Evolutionary conservation across 1,140 invertebrate genomes (phyloP).

Genomic region (Anoplolepis gracilipes): DNA sequence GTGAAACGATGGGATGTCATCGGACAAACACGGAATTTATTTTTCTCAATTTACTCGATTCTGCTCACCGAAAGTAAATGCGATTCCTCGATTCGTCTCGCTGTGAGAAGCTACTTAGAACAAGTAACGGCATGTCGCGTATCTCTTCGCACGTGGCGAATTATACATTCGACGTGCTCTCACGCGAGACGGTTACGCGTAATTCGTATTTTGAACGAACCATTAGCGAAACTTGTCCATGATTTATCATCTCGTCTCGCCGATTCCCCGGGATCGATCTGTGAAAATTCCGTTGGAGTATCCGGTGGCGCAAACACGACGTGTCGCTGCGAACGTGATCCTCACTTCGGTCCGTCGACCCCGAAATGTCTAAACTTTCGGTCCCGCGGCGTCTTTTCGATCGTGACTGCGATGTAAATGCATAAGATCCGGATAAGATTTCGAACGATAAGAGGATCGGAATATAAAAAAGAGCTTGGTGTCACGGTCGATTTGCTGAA

Average conservation of each 20-base stretch:
- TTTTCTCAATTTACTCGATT: background rate
- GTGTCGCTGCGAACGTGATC: conserved; percentile 59
- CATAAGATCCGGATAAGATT: conserved; percentile 53
- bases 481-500: conserved; percentile 22
- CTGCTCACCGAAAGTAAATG: background rate
- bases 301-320: conserved; percentile 43
- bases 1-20: background rate
- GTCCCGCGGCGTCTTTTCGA: background rate
- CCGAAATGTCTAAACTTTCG: conserved; percentile 51
- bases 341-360: conserved; percentile 22
- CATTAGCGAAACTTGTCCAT: conserved; percentile 55
- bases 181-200: conserved; percentile 23
- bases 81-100: conserved; percentile 3
- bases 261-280: conserved; percentile 29
- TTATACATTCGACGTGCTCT: conserved; percentile 56
- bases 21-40: background rate
- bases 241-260: conserved; percentile 66
- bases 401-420: conserved; percentile 44
- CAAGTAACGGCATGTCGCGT: conserved; percentile 50
- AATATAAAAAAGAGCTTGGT: background rate
- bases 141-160: conserved; percentile 59
- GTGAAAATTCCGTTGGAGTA: conserved; percentile 41
- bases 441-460: conserved; percentile 39
- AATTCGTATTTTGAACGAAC: conserved; percentile 11
- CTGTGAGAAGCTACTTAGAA: conserved; percentile 44